Evolutionary conservation across 2,797 vertebrate species (phyloP).

Genomic region (Capromys pilorides): DNA sequence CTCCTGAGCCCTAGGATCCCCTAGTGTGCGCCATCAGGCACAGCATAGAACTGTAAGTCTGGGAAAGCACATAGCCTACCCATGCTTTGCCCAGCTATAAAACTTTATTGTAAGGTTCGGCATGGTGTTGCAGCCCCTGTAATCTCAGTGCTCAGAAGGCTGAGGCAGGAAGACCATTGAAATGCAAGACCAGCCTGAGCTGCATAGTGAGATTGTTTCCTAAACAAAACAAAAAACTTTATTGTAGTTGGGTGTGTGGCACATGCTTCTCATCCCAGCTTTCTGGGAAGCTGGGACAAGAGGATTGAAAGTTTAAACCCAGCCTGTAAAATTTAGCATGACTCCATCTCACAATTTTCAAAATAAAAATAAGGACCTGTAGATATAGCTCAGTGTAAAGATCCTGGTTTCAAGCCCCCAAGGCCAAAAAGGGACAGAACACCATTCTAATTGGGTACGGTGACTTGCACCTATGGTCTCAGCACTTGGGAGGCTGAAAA

Average conservation of each 20-base stretch:
- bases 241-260: not conserved
- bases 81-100: constrained; percentile 22
- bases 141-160: too few species aligned
- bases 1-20: not conserved
- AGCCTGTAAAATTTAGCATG: not conserved
- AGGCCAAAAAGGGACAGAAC: not conserved
- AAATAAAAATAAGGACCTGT: not conserved
- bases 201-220: too few species aligned
- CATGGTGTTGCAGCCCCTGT: too few species aligned
- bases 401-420: not conserved
- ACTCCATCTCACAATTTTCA: not conserved
- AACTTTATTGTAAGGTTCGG: not conserved
- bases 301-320: not conserved
- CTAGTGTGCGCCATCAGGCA: not conserved
- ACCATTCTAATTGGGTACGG: not conserved
- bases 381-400: too few species aligned
- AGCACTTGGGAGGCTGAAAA: not conserved
- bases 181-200: too few species aligned
- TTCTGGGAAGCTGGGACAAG: not conserved
- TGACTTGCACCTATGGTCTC: not conserved
- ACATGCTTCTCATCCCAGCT: not conserved
- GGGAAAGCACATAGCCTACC: not conserved
- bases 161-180: too few species aligned
- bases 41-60: not conserved
- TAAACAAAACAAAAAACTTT: too few species aligned